Evolutionary conservation across 2,113 vertebrate species (phyloP).

Genomic region (Sporophila hypoxantha): DNA sequence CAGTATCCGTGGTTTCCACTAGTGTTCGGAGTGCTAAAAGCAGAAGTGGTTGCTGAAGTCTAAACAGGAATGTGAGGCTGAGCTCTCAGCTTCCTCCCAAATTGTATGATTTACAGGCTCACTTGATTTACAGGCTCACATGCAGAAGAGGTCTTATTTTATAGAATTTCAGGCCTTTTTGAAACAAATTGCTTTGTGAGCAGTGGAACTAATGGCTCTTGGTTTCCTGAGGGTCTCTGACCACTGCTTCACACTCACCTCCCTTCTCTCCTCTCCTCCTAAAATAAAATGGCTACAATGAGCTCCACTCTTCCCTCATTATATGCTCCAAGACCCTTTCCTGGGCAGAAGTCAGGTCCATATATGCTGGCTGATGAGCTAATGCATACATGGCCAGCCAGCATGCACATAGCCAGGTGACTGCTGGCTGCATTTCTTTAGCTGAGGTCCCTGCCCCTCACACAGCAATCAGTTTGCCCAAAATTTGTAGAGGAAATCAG

Average conservation of each 20-base stretch:
- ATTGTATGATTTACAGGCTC: not conserved
- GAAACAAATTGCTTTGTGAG: not conserved
- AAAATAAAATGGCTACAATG: not conserved
- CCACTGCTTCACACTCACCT: not conserved
- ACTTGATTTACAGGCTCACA: not conserved
- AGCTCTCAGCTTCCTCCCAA: conserved; percentile 6
- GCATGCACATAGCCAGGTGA: not conserved
- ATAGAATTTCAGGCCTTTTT: not conserved
- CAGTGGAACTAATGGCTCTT: not conserved
- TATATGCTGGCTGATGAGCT: not conserved
- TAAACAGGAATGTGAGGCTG: conserved; percentile 11
- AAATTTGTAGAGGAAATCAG: not conserved
- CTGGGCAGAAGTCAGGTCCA: not conserved
- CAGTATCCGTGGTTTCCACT: not conserved
- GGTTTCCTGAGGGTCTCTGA: not conserved
- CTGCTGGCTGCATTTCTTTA: not conserved
- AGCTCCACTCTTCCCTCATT: not conserved
- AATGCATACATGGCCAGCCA: not conserved
- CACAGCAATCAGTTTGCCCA: not conserved
- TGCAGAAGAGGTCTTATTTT: not conserved
- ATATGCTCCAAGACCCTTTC: not conserved
- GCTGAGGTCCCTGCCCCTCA: not conserved
- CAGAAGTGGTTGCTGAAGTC: conserved; percentile 38
- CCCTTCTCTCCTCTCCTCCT: not conserved
- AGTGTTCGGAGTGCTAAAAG: not conserved